These are phyloP conservation scores for Dipodomys ordii DNA, from an alignment of 2,113 vertebrate genomes.

Conservation along the genomic window DNA sequence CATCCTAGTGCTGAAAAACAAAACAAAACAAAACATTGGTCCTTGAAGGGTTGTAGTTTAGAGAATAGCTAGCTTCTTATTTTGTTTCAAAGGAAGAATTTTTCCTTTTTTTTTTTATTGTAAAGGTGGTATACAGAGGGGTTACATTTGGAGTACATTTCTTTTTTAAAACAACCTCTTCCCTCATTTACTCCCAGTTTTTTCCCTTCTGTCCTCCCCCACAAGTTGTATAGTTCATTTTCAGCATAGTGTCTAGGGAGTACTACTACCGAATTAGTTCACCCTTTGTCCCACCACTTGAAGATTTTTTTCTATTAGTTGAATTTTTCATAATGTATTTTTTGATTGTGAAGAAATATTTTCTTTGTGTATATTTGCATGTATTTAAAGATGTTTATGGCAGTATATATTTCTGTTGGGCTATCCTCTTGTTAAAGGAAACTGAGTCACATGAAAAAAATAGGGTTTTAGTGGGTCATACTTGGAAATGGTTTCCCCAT, in stretches of 20 bases:
- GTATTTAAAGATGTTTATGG: conserved; percentile 59
- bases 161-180: no score
- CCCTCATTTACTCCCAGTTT: no score
- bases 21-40: neutral
- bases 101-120: no score
- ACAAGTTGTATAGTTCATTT: no score
- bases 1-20: neutral
- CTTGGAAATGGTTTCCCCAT: conserved; percentile 57
- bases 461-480: neutral
- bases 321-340: conserved; percentile 58
- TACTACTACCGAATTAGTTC: no score
- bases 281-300: no score
- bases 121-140: no score
- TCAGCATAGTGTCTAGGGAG: no score
- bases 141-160: no score
- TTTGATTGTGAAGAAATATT: conserved; percentile 54
- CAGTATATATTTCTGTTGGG: neutral
- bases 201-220: no score
- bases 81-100: neutral
- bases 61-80: neutral
- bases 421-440: conserved; percentile 37
- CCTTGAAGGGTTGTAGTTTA: conserved; percentile 35
- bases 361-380: conserved; percentile 38
- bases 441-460: conserved; percentile 19
- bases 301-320: neutral